Evolutionary conservation across 2,113 vertebrate species (phyloP).

Genomic region (Hassar affinis): DNA sequence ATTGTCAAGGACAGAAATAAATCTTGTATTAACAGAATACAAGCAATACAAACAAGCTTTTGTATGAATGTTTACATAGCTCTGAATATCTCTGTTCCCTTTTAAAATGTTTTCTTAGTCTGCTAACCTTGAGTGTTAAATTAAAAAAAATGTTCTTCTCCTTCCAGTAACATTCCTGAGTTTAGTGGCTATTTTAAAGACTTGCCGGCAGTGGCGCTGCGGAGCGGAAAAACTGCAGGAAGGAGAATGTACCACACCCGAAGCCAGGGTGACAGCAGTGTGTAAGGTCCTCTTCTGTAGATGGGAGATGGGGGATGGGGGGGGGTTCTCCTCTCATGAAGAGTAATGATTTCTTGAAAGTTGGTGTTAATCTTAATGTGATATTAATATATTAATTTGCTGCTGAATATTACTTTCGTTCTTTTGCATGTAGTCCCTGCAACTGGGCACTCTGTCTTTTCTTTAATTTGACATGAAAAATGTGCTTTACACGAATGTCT

Average conservation of each 20-base stretch:
- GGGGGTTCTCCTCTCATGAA: neutral
- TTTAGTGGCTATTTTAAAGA: conserved; percentile 99
- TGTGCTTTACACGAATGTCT: neutral
- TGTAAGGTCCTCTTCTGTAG: conserved; percentile 81
- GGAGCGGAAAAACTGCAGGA: conserved; percentile 94
- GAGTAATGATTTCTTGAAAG: neutral
- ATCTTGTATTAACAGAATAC: neutral
- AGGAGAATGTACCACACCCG: conserved; percentile 94
- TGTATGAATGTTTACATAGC: neutral
- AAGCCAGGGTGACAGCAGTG: conserved; percentile 93
- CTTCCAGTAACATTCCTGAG: conserved; percentile 89
- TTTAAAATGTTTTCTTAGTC: neutral
- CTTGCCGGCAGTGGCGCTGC: conserved; percentile 90
- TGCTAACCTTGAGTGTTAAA: neutral
- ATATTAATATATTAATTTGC: neutral
- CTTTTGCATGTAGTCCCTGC: neutral
- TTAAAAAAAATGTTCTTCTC: conserved; percentile 15
- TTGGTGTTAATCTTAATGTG: neutral
- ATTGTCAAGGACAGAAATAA: neutral
- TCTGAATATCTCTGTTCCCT: neutral
- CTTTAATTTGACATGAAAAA: neutral
- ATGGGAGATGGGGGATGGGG: conserved; percentile 6
- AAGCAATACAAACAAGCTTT: neutral
- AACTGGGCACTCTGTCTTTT: neutral
- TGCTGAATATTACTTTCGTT: neutral